Base-by-base conservation (phyloP, 2,888 invertebrate species). In the Mamestra brassicae region DNA sequence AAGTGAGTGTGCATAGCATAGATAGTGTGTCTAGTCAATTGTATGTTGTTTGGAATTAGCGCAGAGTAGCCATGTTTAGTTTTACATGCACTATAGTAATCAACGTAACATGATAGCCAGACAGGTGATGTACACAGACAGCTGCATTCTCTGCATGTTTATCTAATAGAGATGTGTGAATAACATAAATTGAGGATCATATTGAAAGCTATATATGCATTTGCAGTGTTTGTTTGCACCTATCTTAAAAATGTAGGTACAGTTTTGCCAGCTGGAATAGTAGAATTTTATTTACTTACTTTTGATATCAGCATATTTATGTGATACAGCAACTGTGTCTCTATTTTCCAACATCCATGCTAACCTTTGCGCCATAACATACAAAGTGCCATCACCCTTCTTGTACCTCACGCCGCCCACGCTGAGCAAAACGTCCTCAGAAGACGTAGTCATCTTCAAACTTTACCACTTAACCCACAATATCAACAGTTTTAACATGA, bases 271-370 rank as follows among this genome's bases (percentile, higher is more conserved):
- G 26, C 42, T 54, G 2, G 1, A 0, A 58, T 7, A 13, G 2
- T 61, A 50, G 10, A 1, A 47, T 42, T 52, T 55, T 5, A 52
- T 58, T 55, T 26, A 94, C 97, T 97, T 97, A 99, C 99, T 98
- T 97, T 99, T 99, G 85, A 99, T 99, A 94, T 99, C 99, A 79
- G 98, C 98, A 96, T 99, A 99, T 92, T 98, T 97, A 95, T 99
- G 99, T 73, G 99, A 99, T 76, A 99, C 98, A 17, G 98, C 98
- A 65, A 99, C 99, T 3, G 98, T 98, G 91, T 99, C 99, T 82
- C 98, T 97, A 93, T 99, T 98, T 92, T 99, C 98, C 82, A 99
- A 97, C 98, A 99, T 99, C 99, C 99, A 99, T 55, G 99, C 99
- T 87, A 99, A 97, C 88, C 99, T 97, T 94, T 99, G 98, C 89